Percentiles rank a stretch among this genome's conserved stretches.
phyloP scores from a whole-genome alignment of 2,113 vertebrate genomes.

The Sphyrna mokarran region DNA sequence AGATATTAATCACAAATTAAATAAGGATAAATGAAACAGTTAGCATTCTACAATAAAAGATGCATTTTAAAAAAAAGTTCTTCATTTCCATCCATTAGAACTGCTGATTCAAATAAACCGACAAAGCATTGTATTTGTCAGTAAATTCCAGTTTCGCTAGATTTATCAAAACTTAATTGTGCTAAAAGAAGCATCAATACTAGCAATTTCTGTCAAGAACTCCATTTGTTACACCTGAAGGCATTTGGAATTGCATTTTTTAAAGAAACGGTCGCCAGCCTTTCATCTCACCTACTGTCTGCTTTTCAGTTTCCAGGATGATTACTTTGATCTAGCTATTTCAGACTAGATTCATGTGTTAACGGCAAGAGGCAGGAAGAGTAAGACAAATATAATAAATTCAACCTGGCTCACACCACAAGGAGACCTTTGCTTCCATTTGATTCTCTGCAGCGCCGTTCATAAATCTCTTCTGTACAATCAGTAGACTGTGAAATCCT shows the following conservation, averaged over 20 bases:
- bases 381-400: slow-evolving; percentile 19
- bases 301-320: background rate
- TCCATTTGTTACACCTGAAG: background rate
- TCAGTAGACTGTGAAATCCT: background rate
- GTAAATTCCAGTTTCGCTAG: background rate
- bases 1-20: background rate
- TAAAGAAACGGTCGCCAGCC: background rate
- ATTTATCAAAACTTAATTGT: background rate
- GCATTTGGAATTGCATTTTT: background rate
- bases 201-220: background rate
- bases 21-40: background rate
- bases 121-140: background rate
- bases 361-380: background rate
- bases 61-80: background rate
- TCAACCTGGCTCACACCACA: slow-evolving; percentile 23
- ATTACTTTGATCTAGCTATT: slow-evolving; percentile 27
- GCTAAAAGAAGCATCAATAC: background rate
- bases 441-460: background rate
- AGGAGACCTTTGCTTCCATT: slow-evolving; percentile 1
- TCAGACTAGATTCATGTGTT: slow-evolving; percentile 13
- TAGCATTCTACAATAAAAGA: background rate
- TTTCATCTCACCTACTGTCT: background rate
- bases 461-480: background rate
- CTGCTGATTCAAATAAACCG: background rate
- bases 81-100: background rate